Percentiles rank a stretch among this genome's conserved stretches.
Evolutionary conservation across 2,888 invertebrate genomes (phyloP).

Genomic region (Drosophila pullipes): DNA sequence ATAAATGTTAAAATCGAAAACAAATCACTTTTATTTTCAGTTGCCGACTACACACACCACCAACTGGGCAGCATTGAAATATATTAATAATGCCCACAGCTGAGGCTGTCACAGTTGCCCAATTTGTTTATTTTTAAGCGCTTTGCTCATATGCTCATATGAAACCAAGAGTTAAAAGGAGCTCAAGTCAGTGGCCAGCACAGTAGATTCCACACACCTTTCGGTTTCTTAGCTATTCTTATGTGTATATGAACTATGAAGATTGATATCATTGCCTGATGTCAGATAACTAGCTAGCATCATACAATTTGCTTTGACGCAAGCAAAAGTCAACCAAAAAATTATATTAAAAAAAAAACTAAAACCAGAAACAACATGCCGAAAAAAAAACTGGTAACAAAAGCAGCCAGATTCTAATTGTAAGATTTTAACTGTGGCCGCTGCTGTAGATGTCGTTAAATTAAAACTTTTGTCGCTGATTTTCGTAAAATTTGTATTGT

Average conservation of each 20-base stretch:
- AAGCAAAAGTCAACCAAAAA: conserved; percentile 43
- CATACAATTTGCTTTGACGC: conserved; percentile 57
- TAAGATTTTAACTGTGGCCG: conserved; percentile 51
- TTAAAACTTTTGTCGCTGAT: conserved; percentile 60
- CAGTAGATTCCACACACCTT: conserved; percentile 53
- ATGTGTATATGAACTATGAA: conserved; percentile 63
- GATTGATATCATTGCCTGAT: conserved; percentile 69
- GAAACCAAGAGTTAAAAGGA: conserved; percentile 65
- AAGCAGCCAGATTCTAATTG: conserved; percentile 59
- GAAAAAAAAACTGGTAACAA: conserved; percentile 69
- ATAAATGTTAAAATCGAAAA: conserved; percentile 42
- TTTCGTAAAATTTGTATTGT: conserved; percentile 59
- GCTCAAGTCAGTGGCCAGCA: conserved; percentile 18
- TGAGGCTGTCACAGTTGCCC: conserved; percentile 25
- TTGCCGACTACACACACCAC: conserved; percentile 32
- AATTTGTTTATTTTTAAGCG: conserved; percentile 51
- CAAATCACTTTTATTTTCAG: conserved; percentile 78
- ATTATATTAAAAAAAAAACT: conserved; percentile 3
- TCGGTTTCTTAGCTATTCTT: conserved; percentile 59
- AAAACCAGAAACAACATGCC: conserved; percentile 9
- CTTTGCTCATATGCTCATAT: conserved; percentile 59
- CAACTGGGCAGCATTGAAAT: conserved; percentile 30
- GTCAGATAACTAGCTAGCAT: conserved; percentile 43
- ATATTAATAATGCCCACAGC: conserved; percentile 57
- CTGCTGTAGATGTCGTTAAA: conserved; percentile 65